A percentile compares a stretch with the other conserved stretches of the same genome.
These are phyloP conservation scores for Psylliodes chrysocephalus DNA, from an alignment of 2,888 invertebrate genomes.

Conservation along the genomic window DNA sequence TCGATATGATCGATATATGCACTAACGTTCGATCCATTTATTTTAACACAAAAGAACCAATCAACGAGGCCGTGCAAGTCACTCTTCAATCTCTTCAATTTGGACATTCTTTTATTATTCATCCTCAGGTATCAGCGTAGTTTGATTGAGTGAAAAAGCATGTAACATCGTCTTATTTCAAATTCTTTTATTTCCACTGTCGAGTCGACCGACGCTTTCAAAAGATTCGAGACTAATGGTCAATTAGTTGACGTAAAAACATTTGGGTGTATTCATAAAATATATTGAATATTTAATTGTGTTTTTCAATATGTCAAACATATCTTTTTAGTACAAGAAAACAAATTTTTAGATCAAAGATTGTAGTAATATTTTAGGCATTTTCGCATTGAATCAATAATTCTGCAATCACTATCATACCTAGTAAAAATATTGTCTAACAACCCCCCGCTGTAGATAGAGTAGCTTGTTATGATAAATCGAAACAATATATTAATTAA, in stretches of 20 bases:
- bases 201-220: neutral
- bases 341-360: no score
- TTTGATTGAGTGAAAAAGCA: constrained; percentile 23
- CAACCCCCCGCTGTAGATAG: no score
- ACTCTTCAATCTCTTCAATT: constrained; percentile 53
- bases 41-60: constrained; percentile 53
- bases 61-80: constrained; percentile 54
- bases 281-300: neutral
- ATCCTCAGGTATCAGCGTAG: constrained; percentile 22
- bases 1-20: constrained; percentile 39
- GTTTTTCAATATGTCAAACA: neutral
- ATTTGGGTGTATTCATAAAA: constrained; percentile 8
- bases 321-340: no score
- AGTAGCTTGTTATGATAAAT: no score
- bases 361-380: no score
- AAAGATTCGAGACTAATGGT: neutral
- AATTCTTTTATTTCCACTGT: constrained; percentile 16
- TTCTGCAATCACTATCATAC: no score
- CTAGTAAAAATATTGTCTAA: no score
- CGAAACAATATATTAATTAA: no score
- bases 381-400: no score
- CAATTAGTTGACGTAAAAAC: constrained; percentile 4
- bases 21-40: constrained; percentile 42
- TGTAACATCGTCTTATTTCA: constrained; percentile 18
- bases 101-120: constrained; percentile 42